phyloP scores from a whole-genome alignment of 1,140 invertebrate genomes.

The Hirudo medicinalis region DNA sequence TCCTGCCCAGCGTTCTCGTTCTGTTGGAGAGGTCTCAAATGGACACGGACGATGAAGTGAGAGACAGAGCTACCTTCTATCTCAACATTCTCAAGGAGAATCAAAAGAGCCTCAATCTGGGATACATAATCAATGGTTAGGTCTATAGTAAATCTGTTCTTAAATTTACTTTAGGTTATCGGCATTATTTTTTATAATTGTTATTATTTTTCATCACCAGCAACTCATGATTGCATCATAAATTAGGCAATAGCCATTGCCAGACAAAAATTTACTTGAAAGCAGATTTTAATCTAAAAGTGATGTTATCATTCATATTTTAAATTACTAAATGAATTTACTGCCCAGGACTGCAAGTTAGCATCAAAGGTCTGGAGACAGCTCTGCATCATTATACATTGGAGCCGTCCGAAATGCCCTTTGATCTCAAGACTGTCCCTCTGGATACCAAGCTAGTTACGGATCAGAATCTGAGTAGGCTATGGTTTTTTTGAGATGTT shows the following conservation, averaged over 20 bases:
- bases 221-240: background rate
- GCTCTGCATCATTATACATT: conserved; percentile 70
- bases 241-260: too few species aligned
- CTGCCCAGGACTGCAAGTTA: conserved; percentile 50
- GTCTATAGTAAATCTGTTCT: background rate
- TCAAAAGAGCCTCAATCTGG: conserved; percentile 56
- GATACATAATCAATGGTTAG: conserved; percentile 64
- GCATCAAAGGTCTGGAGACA: conserved; percentile 69
- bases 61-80: conserved; percentile 95
- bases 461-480: conserved; percentile 34
- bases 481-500: too few species aligned
- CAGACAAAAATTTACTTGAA: background rate
- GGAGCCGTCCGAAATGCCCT: conserved; percentile 56
- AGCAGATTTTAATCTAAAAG: background rate
- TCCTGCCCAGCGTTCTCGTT: conserved; percentile 71
- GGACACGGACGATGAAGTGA: conserved; percentile 94
- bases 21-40: conserved; percentile 64
- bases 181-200: background rate
- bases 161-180: background rate
- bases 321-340: conserved; percentile 15
- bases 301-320: conserved; percentile 10
- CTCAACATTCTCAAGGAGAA: conserved; percentile 63
- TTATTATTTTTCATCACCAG: background rate
- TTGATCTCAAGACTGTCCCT: conserved; percentile 79
- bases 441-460: conserved; percentile 50